Percentiles rank a stretch among this genome's conserved stretches.
Conservation (phyloP, 2,888 invertebrate species). For the Leucoptera coffeella region DNA sequence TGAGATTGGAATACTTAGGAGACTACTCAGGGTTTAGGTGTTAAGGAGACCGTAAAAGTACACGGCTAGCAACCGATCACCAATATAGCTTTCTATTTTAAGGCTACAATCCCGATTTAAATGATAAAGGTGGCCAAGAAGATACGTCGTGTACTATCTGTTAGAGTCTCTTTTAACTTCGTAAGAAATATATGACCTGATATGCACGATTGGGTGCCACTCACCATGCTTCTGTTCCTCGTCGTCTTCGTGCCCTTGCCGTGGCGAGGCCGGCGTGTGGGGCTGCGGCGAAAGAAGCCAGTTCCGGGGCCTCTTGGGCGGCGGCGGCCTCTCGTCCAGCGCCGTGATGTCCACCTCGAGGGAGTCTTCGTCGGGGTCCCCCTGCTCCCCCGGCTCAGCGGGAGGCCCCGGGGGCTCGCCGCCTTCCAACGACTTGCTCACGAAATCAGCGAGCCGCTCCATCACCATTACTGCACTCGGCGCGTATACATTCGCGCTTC, state of each 20-base stretch:
- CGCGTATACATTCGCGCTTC: too few species aligned
- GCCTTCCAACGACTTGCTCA: constrained; percentile 78
- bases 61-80: too few species aligned
- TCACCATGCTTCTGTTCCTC: constrained; percentile 39
- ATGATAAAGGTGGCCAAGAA: too few species aligned
- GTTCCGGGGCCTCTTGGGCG: constrained; percentile 31
- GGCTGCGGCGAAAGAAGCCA: constrained; percentile 43
- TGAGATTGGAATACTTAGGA: too few species aligned
- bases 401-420: constrained; percentile 43
- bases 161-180: neutral
- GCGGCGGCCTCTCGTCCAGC: constrained; percentile 32
- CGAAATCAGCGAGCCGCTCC: constrained; percentile 89
- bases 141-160: too few species aligned
- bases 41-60: too few species aligned
- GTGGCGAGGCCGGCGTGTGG: constrained; percentile 26
- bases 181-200: neutral
- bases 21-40: too few species aligned
- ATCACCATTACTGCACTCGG: constrained; percentile 55
- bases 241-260: constrained; percentile 27
- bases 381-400: constrained; percentile 38
- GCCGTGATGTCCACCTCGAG: constrained; percentile 45
- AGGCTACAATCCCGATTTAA: too few species aligned
- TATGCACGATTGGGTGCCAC: constrained; percentile 7
- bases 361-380: constrained; percentile 20
- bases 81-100: too few species aligned